Evolutionary conservation across 2,888 invertebrate species (phyloP).

Genomic region (Lissocephala sabroskyi): DNA sequence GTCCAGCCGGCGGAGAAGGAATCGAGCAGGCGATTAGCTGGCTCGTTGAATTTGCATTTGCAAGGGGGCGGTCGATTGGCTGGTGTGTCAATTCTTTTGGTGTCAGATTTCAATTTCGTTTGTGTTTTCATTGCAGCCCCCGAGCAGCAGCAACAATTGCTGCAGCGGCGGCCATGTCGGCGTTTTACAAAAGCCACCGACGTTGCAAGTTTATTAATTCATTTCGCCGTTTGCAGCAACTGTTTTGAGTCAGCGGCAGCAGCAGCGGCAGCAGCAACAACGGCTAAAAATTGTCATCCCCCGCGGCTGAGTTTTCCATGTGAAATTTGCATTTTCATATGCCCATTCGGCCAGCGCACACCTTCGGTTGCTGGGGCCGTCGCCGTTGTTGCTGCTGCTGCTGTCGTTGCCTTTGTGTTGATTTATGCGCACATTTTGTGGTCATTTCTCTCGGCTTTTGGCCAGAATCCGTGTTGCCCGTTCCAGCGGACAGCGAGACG

Average conservation of each 20-base stretch:
- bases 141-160: constrained; percentile 25
- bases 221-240: constrained; percentile 42
- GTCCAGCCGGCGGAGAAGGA: too few species aligned
- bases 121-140: constrained; percentile 57
- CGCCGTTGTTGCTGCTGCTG: constrained; percentile 18
- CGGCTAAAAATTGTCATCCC: constrained; percentile 53
- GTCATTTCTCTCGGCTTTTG: constrained; percentile 58
- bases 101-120: constrained; percentile 65
- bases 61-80: constrained; percentile 13
- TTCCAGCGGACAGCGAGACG: constrained; percentile 13
- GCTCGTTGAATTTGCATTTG: constrained; percentile 52
- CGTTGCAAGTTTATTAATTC: constrained; percentile 65
- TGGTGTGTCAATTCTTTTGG: constrained; percentile 57
- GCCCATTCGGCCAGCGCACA: too few species aligned
- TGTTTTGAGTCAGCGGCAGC: constrained; percentile 46
- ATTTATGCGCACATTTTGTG: constrained; percentile 59
- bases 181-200: constrained; percentile 56
- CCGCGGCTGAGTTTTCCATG: constrained; percentile 59
- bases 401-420: constrained; percentile 38
- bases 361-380: constrained; percentile 17
- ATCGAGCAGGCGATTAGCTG: not conserved
- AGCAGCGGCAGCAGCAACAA: constrained; percentile 23
- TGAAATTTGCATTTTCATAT: constrained; percentile 49
- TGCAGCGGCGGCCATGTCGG: constrained; percentile 36
- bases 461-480: too few species aligned